phyloP scores from a whole-genome alignment of 2,113 vertebrate species.

The Pomatostomus ruficeps region DNA sequence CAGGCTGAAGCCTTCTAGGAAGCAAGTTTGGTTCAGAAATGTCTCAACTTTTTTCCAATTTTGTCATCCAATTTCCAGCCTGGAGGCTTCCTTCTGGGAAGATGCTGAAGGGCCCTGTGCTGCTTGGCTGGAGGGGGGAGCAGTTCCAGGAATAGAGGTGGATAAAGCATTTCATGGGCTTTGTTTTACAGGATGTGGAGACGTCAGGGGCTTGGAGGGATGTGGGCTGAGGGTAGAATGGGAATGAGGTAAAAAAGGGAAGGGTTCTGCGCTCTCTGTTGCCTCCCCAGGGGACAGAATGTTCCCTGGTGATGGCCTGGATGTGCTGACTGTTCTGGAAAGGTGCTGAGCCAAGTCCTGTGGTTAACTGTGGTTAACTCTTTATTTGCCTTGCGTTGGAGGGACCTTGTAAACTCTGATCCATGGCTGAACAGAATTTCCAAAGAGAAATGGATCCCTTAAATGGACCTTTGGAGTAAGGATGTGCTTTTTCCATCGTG shows the following conservation, averaged over 20 bases:
- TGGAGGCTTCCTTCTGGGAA: background rate
- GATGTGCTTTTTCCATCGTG: rapidly evolving
- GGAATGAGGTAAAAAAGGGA: background rate
- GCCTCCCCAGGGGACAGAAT: background rate
- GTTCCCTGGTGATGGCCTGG: background rate
- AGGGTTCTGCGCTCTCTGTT: background rate
- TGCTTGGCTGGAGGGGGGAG: background rate
- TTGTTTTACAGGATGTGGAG: background rate
- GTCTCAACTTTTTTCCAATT: background rate
- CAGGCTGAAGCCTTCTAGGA: background rate
- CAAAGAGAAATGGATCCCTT: background rate
- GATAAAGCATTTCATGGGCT: background rate
- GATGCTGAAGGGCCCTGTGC: background rate
- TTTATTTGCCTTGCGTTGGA: background rate
- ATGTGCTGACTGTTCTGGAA: background rate
- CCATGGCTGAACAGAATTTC: background rate
- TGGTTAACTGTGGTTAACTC: rapidly evolving
- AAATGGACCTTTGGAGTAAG: background rate
- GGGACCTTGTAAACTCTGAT: no score
- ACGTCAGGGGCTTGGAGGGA: background rate
- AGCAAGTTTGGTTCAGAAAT: background rate
- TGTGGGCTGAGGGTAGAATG: background rate
- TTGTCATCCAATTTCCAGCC: background rate
- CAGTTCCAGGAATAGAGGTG: background rate
- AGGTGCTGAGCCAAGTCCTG: background rate